These are phyloP conservation scores for Zygaena filipendulae DNA, from an alignment of 2,888 invertebrate species.

Conservation along the genomic window DNA sequence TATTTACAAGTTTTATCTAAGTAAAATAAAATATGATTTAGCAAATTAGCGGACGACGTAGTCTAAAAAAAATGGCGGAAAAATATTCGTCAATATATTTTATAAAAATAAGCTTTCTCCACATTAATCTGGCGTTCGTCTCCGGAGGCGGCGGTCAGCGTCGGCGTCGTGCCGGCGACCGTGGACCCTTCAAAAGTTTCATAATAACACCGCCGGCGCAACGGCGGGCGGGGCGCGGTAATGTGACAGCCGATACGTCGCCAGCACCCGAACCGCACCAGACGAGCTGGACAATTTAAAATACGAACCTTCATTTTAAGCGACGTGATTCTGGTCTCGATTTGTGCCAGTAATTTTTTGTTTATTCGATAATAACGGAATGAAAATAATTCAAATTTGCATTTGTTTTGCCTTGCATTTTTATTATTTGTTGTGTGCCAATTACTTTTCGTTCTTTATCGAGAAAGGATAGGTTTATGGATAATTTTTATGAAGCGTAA, in stretches of 20 bases:
- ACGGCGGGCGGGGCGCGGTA: slow-evolving; percentile 33
- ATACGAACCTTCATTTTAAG: slow-evolving; percentile 36
- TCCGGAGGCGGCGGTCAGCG: slow-evolving; percentile 23
- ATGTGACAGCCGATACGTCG: slow-evolving; percentile 69
- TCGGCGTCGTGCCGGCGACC: slow-evolving; percentile 49
- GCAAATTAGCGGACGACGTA: no score
- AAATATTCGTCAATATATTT: no score
- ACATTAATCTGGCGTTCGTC: slow-evolving; percentile 24
- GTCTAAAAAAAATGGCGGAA: slow-evolving; percentile 11
- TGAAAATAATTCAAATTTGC: no score
- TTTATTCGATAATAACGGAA: no score
- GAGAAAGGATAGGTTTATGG: no score
- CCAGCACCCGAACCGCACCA: slow-evolving; percentile 30
- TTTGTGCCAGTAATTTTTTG: no score
- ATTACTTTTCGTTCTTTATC: no score
- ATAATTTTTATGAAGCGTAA: no score
- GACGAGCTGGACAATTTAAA: slow-evolving; percentile 39
- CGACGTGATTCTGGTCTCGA: slow-evolving; percentile 20
- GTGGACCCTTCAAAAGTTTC: slow-evolving; percentile 66
- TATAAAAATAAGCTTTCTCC: slow-evolving; percentile 28
- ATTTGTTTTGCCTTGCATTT: no score
- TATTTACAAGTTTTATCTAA: no score
- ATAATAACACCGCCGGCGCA: slow-evolving; percentile 52
- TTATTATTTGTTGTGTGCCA: no score
- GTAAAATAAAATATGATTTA: no score